These are phyloP conservation scores for Jacana jacana DNA, from an alignment of 2,113 vertebrate species.

Conservation along the genomic window DNA sequence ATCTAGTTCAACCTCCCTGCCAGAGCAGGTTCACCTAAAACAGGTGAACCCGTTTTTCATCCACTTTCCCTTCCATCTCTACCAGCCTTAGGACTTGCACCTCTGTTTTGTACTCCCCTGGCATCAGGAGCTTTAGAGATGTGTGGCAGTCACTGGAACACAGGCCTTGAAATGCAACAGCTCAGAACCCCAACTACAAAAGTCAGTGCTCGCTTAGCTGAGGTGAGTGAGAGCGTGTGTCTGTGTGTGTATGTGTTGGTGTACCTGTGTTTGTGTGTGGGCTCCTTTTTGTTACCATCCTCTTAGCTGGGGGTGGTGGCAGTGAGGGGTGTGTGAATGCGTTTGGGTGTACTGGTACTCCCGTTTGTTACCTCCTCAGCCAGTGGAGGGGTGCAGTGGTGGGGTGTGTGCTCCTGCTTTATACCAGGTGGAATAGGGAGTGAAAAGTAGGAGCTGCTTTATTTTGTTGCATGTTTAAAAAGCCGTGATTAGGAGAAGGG, in stretches of 20 bases:
- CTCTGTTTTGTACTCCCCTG: neutral
- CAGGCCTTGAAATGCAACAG: neutral
- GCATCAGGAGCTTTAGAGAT: neutral
- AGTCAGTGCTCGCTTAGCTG: neutral
- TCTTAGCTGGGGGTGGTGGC: neutral
- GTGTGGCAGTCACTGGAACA: neutral
- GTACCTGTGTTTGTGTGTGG: neutral
- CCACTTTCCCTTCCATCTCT: neutral
- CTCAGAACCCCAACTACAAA: neutral
- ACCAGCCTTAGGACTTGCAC: neutral
- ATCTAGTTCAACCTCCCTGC: too few species aligned
- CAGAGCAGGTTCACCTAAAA: too few species aligned
- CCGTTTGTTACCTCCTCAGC: neutral
- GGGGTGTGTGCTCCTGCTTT: neutral
- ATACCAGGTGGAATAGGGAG: neutral
- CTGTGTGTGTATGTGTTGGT: neutral
- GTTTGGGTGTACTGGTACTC: neutral
- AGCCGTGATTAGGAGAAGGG: neutral
- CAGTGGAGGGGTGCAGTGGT: fast-evolving
- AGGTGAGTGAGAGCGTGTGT: neutral
- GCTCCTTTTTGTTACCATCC: neutral
- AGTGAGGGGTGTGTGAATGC: neutral
- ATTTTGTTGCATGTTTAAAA: neutral
- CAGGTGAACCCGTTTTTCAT: neutral
- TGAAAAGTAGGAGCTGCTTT: neutral